A percentile compares a stretch with the other conserved stretches of the same genome.
These are phyloP conservation scores for Onychomys torridus DNA, from an alignment of 2,797 vertebrate species.

Conservation along the genomic window DNA sequence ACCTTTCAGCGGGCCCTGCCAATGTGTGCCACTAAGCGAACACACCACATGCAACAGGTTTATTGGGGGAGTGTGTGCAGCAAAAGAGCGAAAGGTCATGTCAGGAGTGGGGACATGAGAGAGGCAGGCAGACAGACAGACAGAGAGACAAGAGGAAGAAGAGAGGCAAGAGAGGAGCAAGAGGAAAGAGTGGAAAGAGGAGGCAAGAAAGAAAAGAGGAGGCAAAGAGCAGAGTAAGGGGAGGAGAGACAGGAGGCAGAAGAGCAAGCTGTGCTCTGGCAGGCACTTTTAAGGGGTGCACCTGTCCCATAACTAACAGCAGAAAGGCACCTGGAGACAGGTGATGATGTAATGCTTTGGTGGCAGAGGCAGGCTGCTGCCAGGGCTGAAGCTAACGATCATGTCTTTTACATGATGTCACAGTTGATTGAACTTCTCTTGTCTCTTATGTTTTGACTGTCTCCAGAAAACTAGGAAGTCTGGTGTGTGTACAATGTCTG, in stretches of 20 bases:
- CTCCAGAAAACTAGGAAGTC: background rate
- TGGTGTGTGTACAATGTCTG: background rate
- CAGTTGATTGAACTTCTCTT: background rate
- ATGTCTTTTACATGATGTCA: background rate
- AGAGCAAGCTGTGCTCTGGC: background rate
- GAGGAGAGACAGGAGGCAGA: too few relatives aligned
- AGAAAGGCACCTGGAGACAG: background rate
- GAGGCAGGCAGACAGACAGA: background rate
- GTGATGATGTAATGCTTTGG: background rate
- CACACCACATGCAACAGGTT: background rate
- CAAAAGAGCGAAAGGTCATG: background rate
- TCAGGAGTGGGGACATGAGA: background rate
- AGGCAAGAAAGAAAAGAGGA: too few relatives aligned
- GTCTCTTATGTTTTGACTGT: background rate
- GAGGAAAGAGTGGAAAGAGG: too few relatives aligned
- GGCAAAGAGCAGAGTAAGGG: too few relatives aligned
- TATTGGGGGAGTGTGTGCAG: background rate
- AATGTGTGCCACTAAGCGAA: background rate
- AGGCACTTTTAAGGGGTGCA: background rate
- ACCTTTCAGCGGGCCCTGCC: background rate
- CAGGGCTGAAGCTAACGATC: background rate
- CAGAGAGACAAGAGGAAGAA: background rate
- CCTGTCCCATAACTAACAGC: background rate
- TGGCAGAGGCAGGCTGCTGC: background rate
- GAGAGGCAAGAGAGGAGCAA: background rate